Evolutionary conservation across 92 coral and sea anemone species (phyloP), one percentile per base, ranked within the genome.

Genomic region (Palythoa caribaeorum): DNA sequence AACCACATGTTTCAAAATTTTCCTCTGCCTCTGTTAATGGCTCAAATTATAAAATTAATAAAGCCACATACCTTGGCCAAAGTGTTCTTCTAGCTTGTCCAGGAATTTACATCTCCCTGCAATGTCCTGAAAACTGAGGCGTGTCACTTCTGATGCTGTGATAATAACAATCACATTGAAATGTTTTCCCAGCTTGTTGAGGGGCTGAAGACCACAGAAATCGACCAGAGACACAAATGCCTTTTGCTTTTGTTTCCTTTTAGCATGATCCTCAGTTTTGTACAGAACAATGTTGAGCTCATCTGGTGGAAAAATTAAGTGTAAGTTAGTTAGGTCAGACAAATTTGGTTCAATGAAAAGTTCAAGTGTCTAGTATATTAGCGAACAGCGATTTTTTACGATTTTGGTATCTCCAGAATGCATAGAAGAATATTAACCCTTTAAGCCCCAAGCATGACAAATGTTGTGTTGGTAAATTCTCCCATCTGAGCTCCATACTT

Each of bases 51-150:
- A 0, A 28, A 28, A 28, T 28, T 28, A n/a, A 63, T 63, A n/a
- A n/a, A 19, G 36, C 10, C 9, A 14, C 55, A 62, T 88, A 97
- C 99, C 99, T 88, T 97, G 94, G 28, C 99, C 99, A 87, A 94
- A 97, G 40, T 94, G 93, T 73, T 94, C 93, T 73, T 95, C 94
- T 20, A 97, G 88, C n/a, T 88, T 90, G 12, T 83, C 93, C 21
- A 97, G 95, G 96, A 98, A 97, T 28, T 93, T 94, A 35, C 92
- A 86, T 38, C 99, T 90, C 39, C 96, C 92, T 50, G 93, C 98
- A 19, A 95, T 94, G 12, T 90, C 93, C 77, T 92, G 96, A 91
- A 97, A 97, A 75, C 99, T 93, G 85, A 97, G 77, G 10, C 94
- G 95, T 59, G 94, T 86, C 78, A 96, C 94, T 71, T 97, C 93